phyloP scores from a whole-genome alignment of 1,140 invertebrate genomes.

The Apis dorsata region DNA sequence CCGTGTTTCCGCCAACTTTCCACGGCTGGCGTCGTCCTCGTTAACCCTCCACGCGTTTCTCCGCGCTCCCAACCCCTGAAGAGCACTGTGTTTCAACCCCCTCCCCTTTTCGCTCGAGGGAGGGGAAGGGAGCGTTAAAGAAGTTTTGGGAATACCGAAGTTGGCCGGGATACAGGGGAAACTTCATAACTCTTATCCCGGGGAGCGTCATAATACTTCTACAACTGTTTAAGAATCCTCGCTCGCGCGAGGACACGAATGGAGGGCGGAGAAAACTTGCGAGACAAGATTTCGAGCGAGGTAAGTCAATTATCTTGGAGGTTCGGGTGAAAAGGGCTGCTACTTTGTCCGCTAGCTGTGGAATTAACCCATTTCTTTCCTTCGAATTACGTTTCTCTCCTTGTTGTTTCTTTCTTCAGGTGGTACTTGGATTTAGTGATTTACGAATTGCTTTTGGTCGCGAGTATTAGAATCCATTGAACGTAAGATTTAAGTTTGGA shows the following conservation, averaged over 20 bases:
- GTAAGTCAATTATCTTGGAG: constrained; percentile 56
- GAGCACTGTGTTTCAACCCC: neutral
- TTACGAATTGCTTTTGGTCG: too few species aligned
- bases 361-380: neutral
- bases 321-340: constrained; percentile 33
- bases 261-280: constrained; percentile 37
- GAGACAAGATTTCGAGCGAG: constrained; percentile 43
- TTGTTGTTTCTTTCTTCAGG: too few species aligned
- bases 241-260: constrained; percentile 12
- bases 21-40: neutral
- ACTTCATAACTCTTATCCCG: constrained; percentile 41
- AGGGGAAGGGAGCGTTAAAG: neutral
- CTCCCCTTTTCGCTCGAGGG: too few species aligned
- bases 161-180: neutral
- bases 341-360: neutral
- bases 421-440: neutral
- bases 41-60: neutral
- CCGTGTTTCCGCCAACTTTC: constrained; percentile 1
- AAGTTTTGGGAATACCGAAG: neutral
- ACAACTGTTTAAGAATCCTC: constrained; percentile 48
- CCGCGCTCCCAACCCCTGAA: too few species aligned
- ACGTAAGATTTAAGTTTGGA: too few species aligned
- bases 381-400: neutral
- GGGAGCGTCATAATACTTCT: constrained; percentile 37
- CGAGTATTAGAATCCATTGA: too few species aligned